phyloP scores from a whole-genome alignment of 2,113 vertebrate genomes.

The Athene cunicularia region DNA sequence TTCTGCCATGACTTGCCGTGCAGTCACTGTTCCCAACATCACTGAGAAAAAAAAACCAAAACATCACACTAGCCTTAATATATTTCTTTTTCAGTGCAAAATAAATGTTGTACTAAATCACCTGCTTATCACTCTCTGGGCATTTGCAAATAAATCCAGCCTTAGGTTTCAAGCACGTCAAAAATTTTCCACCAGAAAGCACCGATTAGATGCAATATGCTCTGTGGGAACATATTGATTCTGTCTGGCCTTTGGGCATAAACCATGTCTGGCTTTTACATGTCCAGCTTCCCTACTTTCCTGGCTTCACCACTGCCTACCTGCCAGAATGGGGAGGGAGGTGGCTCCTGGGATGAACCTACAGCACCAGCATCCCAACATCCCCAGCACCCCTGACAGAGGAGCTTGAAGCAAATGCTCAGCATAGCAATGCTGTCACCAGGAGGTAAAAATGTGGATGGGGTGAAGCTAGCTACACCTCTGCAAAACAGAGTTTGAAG shows the following conservation, averaged over 20 bases:
- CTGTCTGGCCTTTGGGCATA: neutral
- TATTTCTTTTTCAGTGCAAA: neutral
- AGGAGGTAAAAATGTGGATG: neutral
- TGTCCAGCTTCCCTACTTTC: neutral
- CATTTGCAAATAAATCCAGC: conserved; percentile 31
- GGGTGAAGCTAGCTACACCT: neutral
- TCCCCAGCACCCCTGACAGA: neutral
- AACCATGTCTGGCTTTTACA: neutral
- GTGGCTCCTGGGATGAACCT: neutral
- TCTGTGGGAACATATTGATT: conserved; percentile 9
- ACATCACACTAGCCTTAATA: neutral
- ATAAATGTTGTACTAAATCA: conserved; percentile 9
- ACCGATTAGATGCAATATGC: neutral
- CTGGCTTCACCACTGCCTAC: neutral
- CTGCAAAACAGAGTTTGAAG: neutral
- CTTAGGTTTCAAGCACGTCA: neutral
- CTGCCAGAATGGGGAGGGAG: neutral
- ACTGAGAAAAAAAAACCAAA: neutral
- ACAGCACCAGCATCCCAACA: neutral
- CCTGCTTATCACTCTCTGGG: conserved; percentile 13
- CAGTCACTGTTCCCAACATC: neutral
- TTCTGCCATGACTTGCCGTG: neutral
- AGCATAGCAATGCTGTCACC: neutral
- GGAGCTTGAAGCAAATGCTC: neutral
- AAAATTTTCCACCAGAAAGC: conserved; percentile 7